phyloP scores from a whole-genome alignment of 2,797 vertebrate species.

The Myotis daubentonii region DNA sequence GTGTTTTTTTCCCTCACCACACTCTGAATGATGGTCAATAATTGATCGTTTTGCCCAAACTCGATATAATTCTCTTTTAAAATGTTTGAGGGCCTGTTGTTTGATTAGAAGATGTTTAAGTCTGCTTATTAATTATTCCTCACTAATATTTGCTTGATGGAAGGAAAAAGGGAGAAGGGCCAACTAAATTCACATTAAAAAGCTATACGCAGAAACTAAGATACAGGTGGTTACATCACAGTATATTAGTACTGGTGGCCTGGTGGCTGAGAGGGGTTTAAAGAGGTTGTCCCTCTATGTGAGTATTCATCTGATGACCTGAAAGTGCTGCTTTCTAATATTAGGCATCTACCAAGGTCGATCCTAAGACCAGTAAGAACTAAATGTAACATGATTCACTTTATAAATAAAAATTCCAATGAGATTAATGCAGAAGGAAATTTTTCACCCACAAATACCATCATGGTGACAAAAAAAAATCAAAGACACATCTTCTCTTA shows the following conservation, averaged over 20 bases:
- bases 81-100: not conserved
- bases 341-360: not conserved
- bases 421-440: not conserved
- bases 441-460: not conserved
- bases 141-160: not conserved
- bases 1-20: not conserved
- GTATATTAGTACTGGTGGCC: not conserved
- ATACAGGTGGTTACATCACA: not conserved
- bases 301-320: not conserved
- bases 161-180: not conserved
- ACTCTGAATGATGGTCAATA: not conserved
- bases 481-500: not conserved
- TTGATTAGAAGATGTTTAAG: not conserved
- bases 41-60: slow-evolving; percentile 10
- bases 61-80: not conserved
- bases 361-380: not conserved
- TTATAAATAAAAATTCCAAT: slow-evolving; percentile 26
- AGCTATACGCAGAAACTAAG: not conserved
- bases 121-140: not conserved
- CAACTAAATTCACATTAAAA: not conserved
- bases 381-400: not conserved
- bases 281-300: not conserved
- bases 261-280: not conserved
- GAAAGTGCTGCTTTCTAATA: not conserved
- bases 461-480: not conserved